Base-by-base conservation (phyloP, 2,797 vertebrate species). In the Danio kyathit region DNA sequence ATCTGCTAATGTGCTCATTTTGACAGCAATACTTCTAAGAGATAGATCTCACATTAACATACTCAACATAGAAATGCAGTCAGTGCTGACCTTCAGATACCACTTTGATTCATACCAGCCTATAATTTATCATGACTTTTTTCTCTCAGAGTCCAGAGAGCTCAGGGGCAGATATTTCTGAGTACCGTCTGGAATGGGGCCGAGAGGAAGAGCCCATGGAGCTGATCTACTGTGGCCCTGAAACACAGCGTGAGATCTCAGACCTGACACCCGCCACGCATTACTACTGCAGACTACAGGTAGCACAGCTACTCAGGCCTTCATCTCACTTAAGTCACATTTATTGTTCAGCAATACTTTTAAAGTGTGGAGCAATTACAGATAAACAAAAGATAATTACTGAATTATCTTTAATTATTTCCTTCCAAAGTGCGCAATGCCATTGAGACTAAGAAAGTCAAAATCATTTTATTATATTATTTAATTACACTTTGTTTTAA, bases 251-350 rank as follows among this genome's bases (percentile, higher is more conserved):
- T 82, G 96, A 98, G 86, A 95, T 99, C 10, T 86, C 94, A 14
- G 94, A 94, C 38, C 91, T 99, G 86, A 89, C 93, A 41, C 94
- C 97, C 0, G 97, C 97, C 73, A 95, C 96, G 0, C 94, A 86
- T 44, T 99, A 96, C 90, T 96, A 96, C 96, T 98, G 96, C 90
- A 94, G 96, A 91, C 93, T 99, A 29, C 97, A 99, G 97, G 97
- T 99, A 90, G 5, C 74, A 17, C 2, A 41, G 61, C 57, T 49
- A 51, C 21, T 60, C 17, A 61, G 13, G 52, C 17, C 19, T 57
- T 46, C 17, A 44, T 76, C 44, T 56, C 21, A 44, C 65, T 5
- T 43, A 43, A 29, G 16, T 56, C n/a, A 14, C 12, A 21, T 19
- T 57, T 57, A 44, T 16, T 38, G 17, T 66, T 57, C 21, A 16